phyloP scores from a whole-genome alignment of 2,888 invertebrate species.

The Galerucella nymphaeae region DNA sequence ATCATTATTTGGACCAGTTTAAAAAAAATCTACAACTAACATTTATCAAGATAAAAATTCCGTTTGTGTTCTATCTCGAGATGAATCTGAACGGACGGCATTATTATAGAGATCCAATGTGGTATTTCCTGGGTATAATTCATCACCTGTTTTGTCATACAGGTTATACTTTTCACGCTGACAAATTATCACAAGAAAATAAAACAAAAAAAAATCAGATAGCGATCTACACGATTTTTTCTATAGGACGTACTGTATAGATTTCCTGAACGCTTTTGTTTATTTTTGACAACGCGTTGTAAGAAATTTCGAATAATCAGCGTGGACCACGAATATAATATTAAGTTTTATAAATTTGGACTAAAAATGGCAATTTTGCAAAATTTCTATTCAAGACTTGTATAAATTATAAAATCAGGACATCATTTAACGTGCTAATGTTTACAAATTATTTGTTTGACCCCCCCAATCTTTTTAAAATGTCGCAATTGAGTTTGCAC shows the following conservation, averaged over 20 bases:
- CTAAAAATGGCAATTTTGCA: background rate
- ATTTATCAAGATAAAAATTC: background rate
- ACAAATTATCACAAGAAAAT: constrained; percentile 6
- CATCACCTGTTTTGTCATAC: constrained; percentile 14
- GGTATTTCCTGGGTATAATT: constrained; percentile 25
- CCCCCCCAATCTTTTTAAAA: constrained; percentile 56
- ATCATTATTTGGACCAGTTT: too few species aligned
- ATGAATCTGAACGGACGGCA: background rate
- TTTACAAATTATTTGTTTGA: constrained; percentile 47
- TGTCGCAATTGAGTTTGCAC: constrained; percentile 59
- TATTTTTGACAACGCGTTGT: background rate
- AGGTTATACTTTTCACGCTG: constrained; percentile 18
- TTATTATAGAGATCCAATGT: constrained; percentile 11
- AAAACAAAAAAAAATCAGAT: background rate
- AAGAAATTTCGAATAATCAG: too few species aligned
- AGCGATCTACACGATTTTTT: background rate
- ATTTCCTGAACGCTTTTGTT: background rate
- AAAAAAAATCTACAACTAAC: background rate
- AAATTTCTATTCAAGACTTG: background rate
- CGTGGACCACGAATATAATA: too few species aligned
- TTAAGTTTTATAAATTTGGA: too few species aligned
- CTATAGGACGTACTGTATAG: background rate
- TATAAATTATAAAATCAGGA: constrained; percentile 24
- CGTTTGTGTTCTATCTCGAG: background rate
- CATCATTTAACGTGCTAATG: constrained; percentile 41